These are phyloP conservation scores for Pangasianodon hypophthalmus DNA, from an alignment of 2,113 vertebrate genomes.

Conservation along the genomic window DNA sequence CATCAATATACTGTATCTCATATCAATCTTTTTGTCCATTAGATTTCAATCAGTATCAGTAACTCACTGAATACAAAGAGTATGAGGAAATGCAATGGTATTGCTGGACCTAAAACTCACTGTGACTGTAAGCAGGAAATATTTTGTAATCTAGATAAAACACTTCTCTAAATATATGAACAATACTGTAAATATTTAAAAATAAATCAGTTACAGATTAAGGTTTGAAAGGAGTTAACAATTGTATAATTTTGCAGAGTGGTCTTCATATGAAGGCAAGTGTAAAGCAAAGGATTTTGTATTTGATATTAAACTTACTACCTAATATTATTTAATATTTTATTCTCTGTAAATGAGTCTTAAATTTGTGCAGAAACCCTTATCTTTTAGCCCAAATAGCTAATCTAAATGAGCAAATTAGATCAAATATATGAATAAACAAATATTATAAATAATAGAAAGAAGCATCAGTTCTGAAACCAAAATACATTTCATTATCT, in stretches of 20 bases:
- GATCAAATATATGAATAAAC: not conserved
- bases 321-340: not conserved
- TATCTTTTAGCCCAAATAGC: not conserved
- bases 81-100: not conserved
- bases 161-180: constrained; percentile 41
- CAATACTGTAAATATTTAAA: not conserved
- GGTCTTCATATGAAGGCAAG: not conserved
- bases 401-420: not conserved
- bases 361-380: not conserved
- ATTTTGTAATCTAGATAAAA: constrained; percentile 54
- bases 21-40: not conserved
- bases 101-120: not conserved
- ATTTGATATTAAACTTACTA: not conserved
- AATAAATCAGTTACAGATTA: not conserved
- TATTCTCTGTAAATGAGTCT: not conserved
- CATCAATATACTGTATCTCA: not conserved
- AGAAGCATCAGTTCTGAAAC: not conserved
- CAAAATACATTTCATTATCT: not conserved
- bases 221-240: not conserved
- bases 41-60: not conserved
- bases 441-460: not conserved
- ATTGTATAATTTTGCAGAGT: not conserved
- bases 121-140: constrained; percentile 8
- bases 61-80: not conserved
- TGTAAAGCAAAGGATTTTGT: not conserved